Conservation (phyloP, 2,797 vertebrate species). For the Leptodactylus fallax region DNA sequence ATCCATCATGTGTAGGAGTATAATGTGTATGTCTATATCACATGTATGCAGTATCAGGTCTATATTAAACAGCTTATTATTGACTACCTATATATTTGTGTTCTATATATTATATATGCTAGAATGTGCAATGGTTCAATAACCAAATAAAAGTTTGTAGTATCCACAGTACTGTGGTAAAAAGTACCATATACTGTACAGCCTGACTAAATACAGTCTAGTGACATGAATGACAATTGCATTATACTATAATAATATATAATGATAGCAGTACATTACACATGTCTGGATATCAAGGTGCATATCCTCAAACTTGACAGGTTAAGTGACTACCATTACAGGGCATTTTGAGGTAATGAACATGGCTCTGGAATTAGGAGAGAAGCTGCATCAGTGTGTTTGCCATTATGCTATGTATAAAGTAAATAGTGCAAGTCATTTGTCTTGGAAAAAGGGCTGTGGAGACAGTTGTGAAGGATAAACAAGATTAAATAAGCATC, state of each 20-base stretch:
- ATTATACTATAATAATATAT: not conserved
- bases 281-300: not conserved
- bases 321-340: constrained; percentile 4
- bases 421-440: constrained; percentile 51
- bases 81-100: too few relatives aligned
- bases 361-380: not conserved
- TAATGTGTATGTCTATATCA: too few relatives aligned
- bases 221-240: not conserved
- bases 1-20: too few relatives aligned
- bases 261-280: not conserved
- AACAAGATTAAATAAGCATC: constrained; percentile 57
- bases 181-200: not conserved
- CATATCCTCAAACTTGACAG: not conserved
- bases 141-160: not conserved
- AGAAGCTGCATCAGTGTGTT: constrained; percentile 28
- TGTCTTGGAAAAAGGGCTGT: constrained; percentile 34
- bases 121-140: not conserved
- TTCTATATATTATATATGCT: not conserved
- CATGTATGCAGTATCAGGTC: too few relatives aligned
- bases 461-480: constrained; percentile 50
- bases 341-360: constrained; percentile 7
- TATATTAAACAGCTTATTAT: too few relatives aligned
- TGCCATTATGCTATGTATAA: constrained; percentile 43
- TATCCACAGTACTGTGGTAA: not conserved
- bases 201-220: not conserved